Percentiles rank a stretch among this genome's conserved stretches.
Evolutionary conservation across 2,113 vertebrate species (phyloP).

Genomic region (Porphyrio hochstetteri): DNA sequence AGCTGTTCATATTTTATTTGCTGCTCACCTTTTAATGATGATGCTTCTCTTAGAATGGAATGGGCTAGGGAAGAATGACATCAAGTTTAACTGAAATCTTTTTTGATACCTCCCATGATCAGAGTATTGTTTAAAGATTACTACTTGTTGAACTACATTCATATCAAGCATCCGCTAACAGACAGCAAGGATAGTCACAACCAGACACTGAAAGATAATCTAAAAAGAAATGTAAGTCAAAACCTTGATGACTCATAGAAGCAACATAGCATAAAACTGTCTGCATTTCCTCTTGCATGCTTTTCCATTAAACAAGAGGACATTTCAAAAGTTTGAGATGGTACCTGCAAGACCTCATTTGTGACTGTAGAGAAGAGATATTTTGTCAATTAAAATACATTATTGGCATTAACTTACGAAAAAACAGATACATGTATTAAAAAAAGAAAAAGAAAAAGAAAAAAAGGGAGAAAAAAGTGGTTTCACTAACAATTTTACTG

Average conservation of each 20-base stretch:
- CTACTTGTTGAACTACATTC: background rate
- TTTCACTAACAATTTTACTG: constrained; percentile 66
- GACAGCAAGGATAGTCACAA: background rate
- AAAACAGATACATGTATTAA: constrained; percentile 47
- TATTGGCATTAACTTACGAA: constrained; percentile 61
- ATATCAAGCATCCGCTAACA: background rate
- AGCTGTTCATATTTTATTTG: background rate
- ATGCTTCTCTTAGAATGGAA: background rate
- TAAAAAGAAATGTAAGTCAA: background rate
- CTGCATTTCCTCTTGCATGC: background rate
- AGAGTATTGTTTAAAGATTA: background rate
- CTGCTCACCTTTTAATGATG: background rate
- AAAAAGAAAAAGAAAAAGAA: constrained; percentile 46
- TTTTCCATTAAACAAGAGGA: constrained; percentile 24
- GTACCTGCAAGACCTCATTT: background rate
- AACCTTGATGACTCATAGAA: background rate
- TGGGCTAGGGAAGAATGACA: background rate
- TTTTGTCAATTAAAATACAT: constrained; percentile 64
- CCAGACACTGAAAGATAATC: constrained; percentile 15
- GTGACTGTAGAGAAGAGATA: constrained; percentile 1
- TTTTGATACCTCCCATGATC: constrained; percentile 2
- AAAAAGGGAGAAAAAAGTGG: background rate
- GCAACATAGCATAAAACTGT: background rate
- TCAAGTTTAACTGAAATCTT: background rate
- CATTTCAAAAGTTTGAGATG: constrained; percentile 7